Evolutionary conservation across 1,140 invertebrate genomes (phyloP).

Genomic region (Drosophila mojavensis): DNA sequence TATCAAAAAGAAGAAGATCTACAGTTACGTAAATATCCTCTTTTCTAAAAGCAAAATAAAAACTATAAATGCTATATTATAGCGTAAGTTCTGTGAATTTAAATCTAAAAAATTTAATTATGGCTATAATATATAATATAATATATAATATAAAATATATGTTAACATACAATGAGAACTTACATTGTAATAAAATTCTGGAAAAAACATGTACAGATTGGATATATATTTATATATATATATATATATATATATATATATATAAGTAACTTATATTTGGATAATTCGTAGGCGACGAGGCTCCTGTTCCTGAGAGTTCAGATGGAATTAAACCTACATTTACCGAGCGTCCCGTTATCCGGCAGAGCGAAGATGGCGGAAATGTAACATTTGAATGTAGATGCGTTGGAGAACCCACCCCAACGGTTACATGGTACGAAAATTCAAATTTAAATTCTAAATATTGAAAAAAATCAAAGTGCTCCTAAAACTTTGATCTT

Average conservation of each 20-base stretch:
- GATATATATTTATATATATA: not conserved
- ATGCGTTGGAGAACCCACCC: constrained; percentile 97
- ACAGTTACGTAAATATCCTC: too few relatives aligned
- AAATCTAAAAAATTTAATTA: too few relatives aligned
- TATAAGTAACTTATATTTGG: not conserved
- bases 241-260: not conserved
- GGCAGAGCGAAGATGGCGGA: constrained; percentile 96
- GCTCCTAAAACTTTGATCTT: constrained; percentile 6
- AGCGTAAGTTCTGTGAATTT: too few relatives aligned
- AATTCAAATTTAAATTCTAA: not conserved
- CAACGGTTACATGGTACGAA: constrained; percentile 93
- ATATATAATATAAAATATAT: too few relatives aligned
- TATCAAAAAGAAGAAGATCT: too few relatives aligned
- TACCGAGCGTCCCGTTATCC: constrained; percentile 97
- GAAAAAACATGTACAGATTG: too few relatives aligned
- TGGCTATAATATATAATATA: too few relatives aligned
- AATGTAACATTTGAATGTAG: constrained; percentile 97
- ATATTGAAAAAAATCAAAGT: not conserved
- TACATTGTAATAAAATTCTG: too few relatives aligned
- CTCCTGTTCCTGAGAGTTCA: constrained; percentile 90
- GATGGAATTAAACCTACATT: constrained; percentile 97
- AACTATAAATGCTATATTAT: too few relatives aligned
- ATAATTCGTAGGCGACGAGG: constrained; percentile 92
- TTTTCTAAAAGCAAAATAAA: too few relatives aligned
- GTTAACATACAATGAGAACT: too few relatives aligned